These are phyloP conservation scores for Lepilemur ruficaudatus DNA, from an alignment of 2,797 vertebrate genomes.

Conservation along the genomic window DNA sequence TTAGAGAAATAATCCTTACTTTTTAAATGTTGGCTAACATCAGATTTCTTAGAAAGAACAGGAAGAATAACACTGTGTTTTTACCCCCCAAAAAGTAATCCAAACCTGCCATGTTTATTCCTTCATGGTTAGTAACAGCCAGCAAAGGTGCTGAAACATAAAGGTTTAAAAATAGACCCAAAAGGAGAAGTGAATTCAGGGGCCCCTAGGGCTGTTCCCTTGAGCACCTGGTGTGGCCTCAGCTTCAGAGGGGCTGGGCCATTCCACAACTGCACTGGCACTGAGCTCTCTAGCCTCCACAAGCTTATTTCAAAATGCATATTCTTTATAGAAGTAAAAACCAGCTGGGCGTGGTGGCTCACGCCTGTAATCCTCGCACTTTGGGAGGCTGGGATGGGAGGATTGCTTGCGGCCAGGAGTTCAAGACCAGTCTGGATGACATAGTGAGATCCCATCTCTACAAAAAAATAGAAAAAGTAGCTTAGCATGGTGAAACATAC, in stretches of 20 bases:
- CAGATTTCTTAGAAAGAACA: conserved; percentile 43
- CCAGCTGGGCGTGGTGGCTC: neutral
- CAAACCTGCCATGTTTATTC: neutral
- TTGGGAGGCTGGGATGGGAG: neutral
- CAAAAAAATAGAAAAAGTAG: neutral
- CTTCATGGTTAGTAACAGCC: conserved; percentile 50
- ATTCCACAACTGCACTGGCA: neutral
- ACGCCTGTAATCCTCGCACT: neutral
- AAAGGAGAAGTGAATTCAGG: conserved; percentile 55
- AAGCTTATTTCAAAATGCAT: conserved; percentile 22
- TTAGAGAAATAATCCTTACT: neutral
- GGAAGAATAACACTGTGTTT: neutral
- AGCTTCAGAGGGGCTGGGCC: neutral
- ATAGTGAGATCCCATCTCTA: neutral
- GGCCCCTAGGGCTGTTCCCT: conserved; percentile 57
- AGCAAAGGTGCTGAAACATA: conserved; percentile 54
- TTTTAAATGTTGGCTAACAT: neutral
- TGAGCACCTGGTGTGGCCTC: neutral
- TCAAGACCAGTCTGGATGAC: neutral
- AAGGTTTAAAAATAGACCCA: conserved; percentile 70
- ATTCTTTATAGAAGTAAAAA: conserved; percentile 47
- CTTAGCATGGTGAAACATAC: neutral
- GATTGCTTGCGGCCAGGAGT: neutral
- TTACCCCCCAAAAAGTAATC: neutral
- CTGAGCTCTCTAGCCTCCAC: neutral